These are phyloP conservation scores for Sylvilagus floridanus DNA, from an alignment of 2,797 vertebrate genomes.

Conservation along the genomic window DNA sequence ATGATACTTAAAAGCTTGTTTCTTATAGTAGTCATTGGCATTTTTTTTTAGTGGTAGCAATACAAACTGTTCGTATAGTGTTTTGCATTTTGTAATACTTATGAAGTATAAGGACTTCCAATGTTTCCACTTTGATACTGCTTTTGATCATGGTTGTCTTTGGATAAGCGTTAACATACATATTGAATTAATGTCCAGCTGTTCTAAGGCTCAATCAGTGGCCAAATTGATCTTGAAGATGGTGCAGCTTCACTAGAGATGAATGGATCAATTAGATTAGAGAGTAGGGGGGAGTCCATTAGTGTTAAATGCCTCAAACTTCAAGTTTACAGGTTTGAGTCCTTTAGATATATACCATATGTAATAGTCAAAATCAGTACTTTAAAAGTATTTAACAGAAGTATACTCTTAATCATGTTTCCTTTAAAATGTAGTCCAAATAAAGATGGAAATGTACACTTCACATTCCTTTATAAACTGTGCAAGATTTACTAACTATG, in stretches of 20 bases:
- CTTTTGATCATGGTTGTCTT: conserved; percentile 14
- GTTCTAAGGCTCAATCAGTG: conserved; percentile 39
- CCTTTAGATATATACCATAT: not conserved
- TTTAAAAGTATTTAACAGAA: not conserved
- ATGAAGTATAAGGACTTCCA: not conserved
- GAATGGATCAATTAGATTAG: not conserved
- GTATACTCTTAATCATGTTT: not conserved
- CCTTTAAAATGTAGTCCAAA: not conserved
- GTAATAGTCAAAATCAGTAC: not conserved
- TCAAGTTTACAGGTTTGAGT: not conserved
- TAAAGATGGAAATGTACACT: not conserved
- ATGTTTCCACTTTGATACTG: not conserved
- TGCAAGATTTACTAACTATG: not conserved
- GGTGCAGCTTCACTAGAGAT: not conserved
- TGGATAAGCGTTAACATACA: conserved; percentile 52
- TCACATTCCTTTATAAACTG: not conserved
- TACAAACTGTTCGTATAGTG: not conserved
- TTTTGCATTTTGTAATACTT: not conserved
- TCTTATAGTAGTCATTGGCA: not conserved
- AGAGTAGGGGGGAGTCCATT: not conserved
- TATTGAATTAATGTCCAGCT: conserved; percentile 61
- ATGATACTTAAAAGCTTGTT: not conserved
- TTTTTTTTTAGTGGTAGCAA: not conserved
- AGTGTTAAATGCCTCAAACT: conserved; percentile 20
- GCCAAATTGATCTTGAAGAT: conserved; percentile 53